Evolutionary conservation across 1,140 invertebrate genomes (phyloP), one percentile per base, ranked within the genome.

Genomic region (Drosophila tropicalis): DNA sequence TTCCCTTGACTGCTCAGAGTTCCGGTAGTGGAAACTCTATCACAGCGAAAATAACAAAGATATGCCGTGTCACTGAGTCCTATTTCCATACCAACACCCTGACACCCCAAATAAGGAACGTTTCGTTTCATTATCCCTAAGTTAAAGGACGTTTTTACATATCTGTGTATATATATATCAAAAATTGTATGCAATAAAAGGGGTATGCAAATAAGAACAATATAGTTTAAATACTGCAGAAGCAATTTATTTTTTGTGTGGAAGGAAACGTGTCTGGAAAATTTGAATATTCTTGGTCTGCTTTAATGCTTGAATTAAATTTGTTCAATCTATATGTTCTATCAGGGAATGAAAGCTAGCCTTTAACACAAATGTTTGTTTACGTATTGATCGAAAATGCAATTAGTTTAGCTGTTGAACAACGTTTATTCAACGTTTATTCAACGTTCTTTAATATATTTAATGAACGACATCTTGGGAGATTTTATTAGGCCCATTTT

Each of bases 171-270:
- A 19, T 19, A 9, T 7, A 47, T 47, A 44, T 44, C 15, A 19
- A 47, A 47, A 7, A 47, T 19, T 47, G 44, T 47, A 47, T 51
- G 13, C 9, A 19, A 19, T 12, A 22, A 22, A 51, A 51, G 1
- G 19, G 44, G 44, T 22, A 51, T 51, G 44, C 44, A 51, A 51
- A 51, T 51, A 51, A 22, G 44, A 51, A 51, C 17, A 51, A 51
- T 9, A 19, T 47, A 47, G 6, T 47, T 47, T 3, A 47, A 47
- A 47, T 47, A 19, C 44, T 19, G 44, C 15, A 47, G 44, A 2
- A 47, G 44, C 17, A 17, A 17, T 47, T 47, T 17, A 17, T 17
- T 17, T 47, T 47, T n/a, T 29, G 44, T 47, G 2, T 47, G 7
- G 6, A 47, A 19, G 44, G 17, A 0, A 51, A 12, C 2, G 17